Base-by-base conservation (phyloP, 2,113 vertebrate species). In the Lipophrys pholis region DNA sequence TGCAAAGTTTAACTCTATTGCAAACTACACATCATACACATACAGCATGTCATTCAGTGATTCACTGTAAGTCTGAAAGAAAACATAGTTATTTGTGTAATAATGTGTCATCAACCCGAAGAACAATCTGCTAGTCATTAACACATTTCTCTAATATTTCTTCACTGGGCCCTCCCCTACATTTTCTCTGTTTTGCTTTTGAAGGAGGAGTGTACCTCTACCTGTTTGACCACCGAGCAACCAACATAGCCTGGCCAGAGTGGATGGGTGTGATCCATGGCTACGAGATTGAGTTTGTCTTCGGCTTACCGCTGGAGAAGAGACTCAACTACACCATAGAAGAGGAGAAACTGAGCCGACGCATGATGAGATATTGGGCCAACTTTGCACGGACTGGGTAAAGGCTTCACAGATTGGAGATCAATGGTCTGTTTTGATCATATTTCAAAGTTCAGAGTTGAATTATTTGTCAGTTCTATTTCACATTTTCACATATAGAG, bases 181-280 rank as follows among this genome's bases (percentile, higher is more conserved):
- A n/a, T n/a, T n/a, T 30, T 30, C 21, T 30, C 21, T 30, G 4
- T 30, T 30, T 30, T 45, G 8, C n/a, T 48, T 46, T 15, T 41
- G 10, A 57, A 94, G 90, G 81, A 39, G 87, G 82, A 0, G 82
- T 96, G 9, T 97, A 94, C 76, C 91, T 95, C 14, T 98, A 97
- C 77, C 65, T 95, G 61, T 98, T 98, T 16, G 95, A 98, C 58
- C 97, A 98, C 69, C 93, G 95, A 3, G 96, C 97, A 0, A 97
- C 97, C 60, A 97, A 96, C 40, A 64, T 98, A 61, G 91, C 87
- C 38, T 98, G 96, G 96, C 97, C 97, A 0, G 94, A 93, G 45
- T 98, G 97, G 97, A 98, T 98, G 97, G 97, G 97, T 1, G 97
- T 98, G 12, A 95, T 97, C 12, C 97, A 97, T 1, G 97, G 97